Conservation (phyloP, 2,797 vertebrate genomes). For the Potorous gilbertii region DNA sequence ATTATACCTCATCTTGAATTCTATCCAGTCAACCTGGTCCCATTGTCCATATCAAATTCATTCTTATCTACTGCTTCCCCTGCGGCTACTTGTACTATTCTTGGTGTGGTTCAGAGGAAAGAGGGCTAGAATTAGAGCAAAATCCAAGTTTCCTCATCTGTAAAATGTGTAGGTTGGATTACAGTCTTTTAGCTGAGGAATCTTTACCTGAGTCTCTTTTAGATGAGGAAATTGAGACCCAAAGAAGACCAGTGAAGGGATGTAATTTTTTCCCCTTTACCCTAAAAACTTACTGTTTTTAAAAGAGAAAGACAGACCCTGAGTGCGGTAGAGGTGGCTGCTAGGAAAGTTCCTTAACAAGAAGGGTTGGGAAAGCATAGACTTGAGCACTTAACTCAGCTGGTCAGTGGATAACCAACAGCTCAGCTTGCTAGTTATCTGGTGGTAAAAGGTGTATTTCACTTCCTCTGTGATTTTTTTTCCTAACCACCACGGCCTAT, state of each 20-base stretch:
- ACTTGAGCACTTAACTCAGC: neutral
- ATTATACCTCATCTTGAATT: neutral
- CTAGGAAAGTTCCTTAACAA: neutral
- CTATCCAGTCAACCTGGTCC: neutral
- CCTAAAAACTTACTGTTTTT: neutral
- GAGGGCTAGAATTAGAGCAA: neutral
- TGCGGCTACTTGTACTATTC: neutral
- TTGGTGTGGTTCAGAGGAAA: neutral
- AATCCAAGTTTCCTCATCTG: neutral
- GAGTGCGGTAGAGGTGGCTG: neutral
- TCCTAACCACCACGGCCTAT: neutral
- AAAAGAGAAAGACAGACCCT: neutral
- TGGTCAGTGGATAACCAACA: neutral
- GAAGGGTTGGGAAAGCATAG: neutral
- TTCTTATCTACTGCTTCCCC: neutral
- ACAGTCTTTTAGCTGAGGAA: neutral
- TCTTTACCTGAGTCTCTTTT: neutral
- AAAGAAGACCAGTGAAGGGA: neutral
- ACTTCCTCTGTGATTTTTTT: neutral
- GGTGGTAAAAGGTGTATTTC: neutral
- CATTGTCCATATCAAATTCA: neutral
- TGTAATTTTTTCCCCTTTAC: neutral
- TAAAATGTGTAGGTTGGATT: neutral
- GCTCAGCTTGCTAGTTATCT: neutral
- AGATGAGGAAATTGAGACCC: neutral